These are phyloP conservation scores for Sciurus vulgaris DNA, from an alignment of 2,797 vertebrate species.

Conservation along the genomic window DNA sequence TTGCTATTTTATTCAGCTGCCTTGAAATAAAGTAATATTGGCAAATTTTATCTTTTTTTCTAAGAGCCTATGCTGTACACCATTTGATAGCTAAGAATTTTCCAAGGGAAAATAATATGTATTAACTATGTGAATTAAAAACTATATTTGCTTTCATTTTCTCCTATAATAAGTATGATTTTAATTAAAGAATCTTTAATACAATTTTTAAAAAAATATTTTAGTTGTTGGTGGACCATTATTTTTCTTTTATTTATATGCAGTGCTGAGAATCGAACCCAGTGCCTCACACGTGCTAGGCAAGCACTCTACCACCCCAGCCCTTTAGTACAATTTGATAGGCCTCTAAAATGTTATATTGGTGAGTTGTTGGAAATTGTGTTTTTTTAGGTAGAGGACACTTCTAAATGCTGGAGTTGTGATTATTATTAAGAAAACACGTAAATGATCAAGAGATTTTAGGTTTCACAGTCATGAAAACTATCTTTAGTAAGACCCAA, in stretches of 20 bases:
- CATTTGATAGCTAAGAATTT: slow-evolving; percentile 22
- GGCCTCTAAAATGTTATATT: slow-evolving; percentile 58
- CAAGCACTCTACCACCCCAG: no score
- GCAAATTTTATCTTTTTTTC: slow-evolving; percentile 12
- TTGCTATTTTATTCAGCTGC: slow-evolving; percentile 38
- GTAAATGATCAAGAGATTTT: slow-evolving; percentile 28
- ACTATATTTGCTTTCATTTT: slow-evolving; percentile 14
- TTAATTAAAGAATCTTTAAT: slow-evolving; percentile 38
- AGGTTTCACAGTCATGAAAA: slow-evolving; percentile 8
- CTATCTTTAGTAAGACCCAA: neutral
- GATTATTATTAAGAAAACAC: slow-evolving; percentile 16
- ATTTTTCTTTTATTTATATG: no score
- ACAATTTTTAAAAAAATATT: neutral
- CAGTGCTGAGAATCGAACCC: no score
- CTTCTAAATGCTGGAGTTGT: slow-evolving; percentile 30
- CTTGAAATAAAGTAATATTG: slow-evolving; percentile 50
- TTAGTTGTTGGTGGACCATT: no score
- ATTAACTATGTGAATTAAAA: slow-evolving; percentile 21
- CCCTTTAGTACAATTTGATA: slow-evolving; percentile 18
- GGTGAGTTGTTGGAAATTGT: slow-evolving; percentile 21
- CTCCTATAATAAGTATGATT: slow-evolving; percentile 44
- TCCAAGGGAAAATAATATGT: slow-evolving; percentile 36
- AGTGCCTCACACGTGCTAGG: no score
- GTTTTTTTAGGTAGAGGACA: slow-evolving; percentile 4
- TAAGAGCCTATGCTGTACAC: slow-evolving; percentile 5